A percentile compares a stretch with the other conserved stretches of the same genome.
These are phyloP conservation scores for Stenodera caucasica DNA, from an alignment of 2,888 invertebrate species.

Conservation along the genomic window DNA sequence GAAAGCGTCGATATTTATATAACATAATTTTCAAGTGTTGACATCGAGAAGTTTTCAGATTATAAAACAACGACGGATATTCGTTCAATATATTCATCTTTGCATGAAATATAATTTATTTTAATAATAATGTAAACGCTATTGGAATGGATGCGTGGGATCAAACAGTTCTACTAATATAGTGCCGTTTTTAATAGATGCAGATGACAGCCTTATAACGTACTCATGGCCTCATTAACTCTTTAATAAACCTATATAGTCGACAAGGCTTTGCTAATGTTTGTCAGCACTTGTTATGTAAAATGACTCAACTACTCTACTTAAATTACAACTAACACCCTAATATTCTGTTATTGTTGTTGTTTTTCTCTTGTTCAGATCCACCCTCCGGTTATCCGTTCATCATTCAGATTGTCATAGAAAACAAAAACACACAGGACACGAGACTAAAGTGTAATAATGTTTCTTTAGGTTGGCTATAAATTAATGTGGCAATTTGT, in stretches of 20 bases:
- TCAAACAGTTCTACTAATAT: constrained; percentile 26
- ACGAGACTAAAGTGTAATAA: constrained; percentile 32
- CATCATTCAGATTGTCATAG: constrained; percentile 36
- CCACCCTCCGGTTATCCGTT: constrained; percentile 27
- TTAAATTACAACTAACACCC: constrained; percentile 14
- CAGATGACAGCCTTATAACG: constrained; percentile 39
- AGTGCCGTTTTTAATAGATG: constrained; percentile 37
- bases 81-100: constrained; percentile 18
- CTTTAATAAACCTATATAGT: constrained; percentile 38
- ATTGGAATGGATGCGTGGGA: constrained; percentile 32
- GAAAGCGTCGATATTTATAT: constrained; percentile 10
- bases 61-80: constrained; percentile 14
- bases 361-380: constrained; percentile 26
- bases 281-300: constrained; percentile 35
- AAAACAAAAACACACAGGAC: constrained; percentile 36
- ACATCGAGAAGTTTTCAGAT: constrained; percentile 23
- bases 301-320: constrained; percentile 2
- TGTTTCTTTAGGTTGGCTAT: constrained; percentile 34
- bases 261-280: constrained; percentile 35
- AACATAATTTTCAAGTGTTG: constrained; percentile 25
- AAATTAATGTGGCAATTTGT: constrained; percentile 42
- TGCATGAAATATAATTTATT: constrained; percentile 17
- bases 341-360: constrained; percentile 16
- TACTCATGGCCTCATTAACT: constrained; percentile 38
- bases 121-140: constrained; percentile 1